Conservation (phyloP, 2,888 invertebrate genomes). For the Parascotia fuliginaria region DNA sequence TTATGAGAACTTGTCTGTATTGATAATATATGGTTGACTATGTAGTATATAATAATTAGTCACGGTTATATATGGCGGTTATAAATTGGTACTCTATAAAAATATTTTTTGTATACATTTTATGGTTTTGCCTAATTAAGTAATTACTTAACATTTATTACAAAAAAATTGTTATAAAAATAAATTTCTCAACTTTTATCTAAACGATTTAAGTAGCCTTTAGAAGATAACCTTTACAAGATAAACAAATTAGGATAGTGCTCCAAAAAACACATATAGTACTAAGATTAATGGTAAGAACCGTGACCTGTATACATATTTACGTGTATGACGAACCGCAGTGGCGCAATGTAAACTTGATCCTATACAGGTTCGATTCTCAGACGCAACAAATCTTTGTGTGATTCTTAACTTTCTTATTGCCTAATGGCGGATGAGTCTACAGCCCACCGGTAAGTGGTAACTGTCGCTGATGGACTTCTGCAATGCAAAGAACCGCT, state of each 20-base stretch:
- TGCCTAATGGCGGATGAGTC: no score
- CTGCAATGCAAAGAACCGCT: no score
- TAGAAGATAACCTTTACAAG: not conserved
- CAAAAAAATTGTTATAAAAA: not conserved
- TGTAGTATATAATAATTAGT: slow-evolving; percentile 11
- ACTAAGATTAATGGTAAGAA: not conserved
- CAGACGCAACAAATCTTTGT: no score
- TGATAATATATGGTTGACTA: slow-evolving; percentile 10
- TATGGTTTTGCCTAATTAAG: no score
- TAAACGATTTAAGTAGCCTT: slow-evolving; percentile 1
- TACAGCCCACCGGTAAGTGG: no score
- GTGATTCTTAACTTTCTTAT: no score
- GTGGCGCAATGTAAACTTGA: no score
- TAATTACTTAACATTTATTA: no score
- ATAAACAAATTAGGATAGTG: slow-evolving; percentile 2
- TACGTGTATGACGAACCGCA: not conserved
- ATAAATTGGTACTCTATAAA: no score
- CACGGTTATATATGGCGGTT: slow-evolving; percentile 2
- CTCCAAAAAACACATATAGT: not conserved
- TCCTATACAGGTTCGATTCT: no score
- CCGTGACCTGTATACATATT: not conserved
- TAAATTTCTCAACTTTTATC: not conserved
- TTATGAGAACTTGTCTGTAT: slow-evolving; percentile 19
- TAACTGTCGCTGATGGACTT: no score
- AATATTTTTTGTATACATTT: no score